Evolutionary conservation across 2,797 vertebrate species (phyloP), one percentile per base, ranked within the genome.

Genomic region (Etheostoma nigrum): DNA sequence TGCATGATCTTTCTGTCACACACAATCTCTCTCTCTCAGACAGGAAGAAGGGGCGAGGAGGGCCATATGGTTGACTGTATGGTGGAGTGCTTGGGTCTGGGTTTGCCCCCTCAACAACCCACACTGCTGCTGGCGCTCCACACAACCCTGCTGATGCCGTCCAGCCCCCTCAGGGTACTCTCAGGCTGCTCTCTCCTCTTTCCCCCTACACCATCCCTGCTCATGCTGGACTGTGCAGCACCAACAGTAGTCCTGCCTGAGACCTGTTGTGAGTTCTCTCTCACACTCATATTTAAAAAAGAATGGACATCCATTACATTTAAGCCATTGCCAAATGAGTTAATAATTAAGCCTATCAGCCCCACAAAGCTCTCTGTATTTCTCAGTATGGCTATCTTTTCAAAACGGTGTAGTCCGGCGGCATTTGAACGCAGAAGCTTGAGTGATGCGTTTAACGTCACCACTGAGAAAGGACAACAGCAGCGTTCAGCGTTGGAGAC

Each of bases 61-160:
- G 68, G 82, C 83, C 92, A 92, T 93, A 92, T 92, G 90, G 91
- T 49, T 49, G 84, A 69, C 36, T 72, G 80, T 81, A 59, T 82
- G 89, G 86, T 90, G 85, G 81, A 80, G 67, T 87, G 76, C 67
- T 66, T 69, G 88, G 86, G 86, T 87, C 79, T 58, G 64, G 86
- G 81, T 87, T 76, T 83, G 64, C 80, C 81, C 89, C 72, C 83
- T 78, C 82, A 30, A 51, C 72, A 75, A 81, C 75, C 67, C 81
- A 61, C 77, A 51, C 82, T 89, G 88, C 80, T 89, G 79, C 84
- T 87, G 86, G 85, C 79, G 52, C 81, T 81, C 30, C 10, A 9
- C 65, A 63, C 74, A 63, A 70, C 77, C 78, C 81, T 53, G 13
- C 78, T 58, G 70, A 82, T 79, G 76, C 53, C 45, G 1, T 84